Evolutionary conservation across 2,797 vertebrate genomes (phyloP).

Genomic region (Notamacropus eugenii): DNA sequence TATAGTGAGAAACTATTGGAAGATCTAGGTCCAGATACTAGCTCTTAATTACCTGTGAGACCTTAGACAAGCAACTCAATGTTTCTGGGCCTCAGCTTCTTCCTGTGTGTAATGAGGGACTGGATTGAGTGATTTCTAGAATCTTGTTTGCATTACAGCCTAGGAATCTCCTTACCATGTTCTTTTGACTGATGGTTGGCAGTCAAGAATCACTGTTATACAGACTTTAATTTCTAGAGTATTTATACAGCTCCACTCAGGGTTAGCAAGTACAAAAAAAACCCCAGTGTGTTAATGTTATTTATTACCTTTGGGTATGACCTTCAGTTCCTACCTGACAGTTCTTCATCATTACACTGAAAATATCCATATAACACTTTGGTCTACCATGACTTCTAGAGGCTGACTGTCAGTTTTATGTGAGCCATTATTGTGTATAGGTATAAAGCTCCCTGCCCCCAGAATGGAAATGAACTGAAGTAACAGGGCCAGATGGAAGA

Average conservation of each 20-base stretch:
- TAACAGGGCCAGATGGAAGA: slow-evolving; percentile 14
- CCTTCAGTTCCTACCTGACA: neutral
- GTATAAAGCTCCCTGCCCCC: neutral
- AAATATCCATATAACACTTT: neutral
- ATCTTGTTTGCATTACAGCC: neutral
- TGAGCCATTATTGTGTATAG: neutral
- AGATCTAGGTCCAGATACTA: neutral
- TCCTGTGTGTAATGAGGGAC: neutral
- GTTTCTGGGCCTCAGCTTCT: neutral
- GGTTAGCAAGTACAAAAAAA: neutral
- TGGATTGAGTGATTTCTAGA: neutral
- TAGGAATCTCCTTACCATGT: neutral
- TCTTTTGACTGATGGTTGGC: neutral
- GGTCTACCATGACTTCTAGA: neutral
- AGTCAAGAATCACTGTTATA: neutral
- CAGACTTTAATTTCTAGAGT: neutral
- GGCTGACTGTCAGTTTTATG: neutral
- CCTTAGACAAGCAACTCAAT: neutral
- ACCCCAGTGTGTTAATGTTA: neutral
- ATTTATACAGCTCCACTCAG: neutral
- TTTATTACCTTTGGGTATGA: neutral
- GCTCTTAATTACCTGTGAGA: neutral
- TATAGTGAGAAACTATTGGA: neutral
- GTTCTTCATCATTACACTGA: slow-evolving; percentile 6
- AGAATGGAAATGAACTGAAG: neutral